Base-by-base conservation (phyloP, 2,113 vertebrate genomes). In the Crotalus viridis region DNA sequence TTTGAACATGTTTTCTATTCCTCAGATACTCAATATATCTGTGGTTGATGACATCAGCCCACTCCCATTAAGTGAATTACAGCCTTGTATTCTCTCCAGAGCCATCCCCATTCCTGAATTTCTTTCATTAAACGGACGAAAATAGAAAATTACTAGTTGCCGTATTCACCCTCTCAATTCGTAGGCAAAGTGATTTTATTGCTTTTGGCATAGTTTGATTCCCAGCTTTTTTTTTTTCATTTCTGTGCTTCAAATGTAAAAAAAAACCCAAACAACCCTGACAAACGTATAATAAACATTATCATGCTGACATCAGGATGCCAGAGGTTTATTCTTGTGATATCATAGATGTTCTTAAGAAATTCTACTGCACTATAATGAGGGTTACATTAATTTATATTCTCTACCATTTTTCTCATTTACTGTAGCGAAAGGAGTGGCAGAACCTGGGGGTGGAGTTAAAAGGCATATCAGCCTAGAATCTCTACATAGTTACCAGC, bases 61-160 rank as follows among this genome's bases (percentile, higher is more conserved):
- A 10, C 59, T 90, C 93, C 92, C 64, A 55, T 81, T 94, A 95
- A 93, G 95, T 24, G 69, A 96, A 91, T 93, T 94, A 87, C 85
- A 86, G 1, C 55, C 92, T 92, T 91, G 56, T 6, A 0, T 74
- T 39, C 85, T 39, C 39, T 74, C 51, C 74, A 26, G 61, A 93
- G 9, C n/a, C 61, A 88, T 94, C 51, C 87, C 74, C 93, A 92
- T 89, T 86, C 61, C 26, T 81, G 15, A 52, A 85, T 93, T 91
- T 92, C 57, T 57, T 46, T 4, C 92, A 89, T 15, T 5, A 88
- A 94, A 93, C 74, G 0, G 87, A 93, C 94, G 94, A 91, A 94
- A 91, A 86, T n/a, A 88, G 7, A 52, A 95, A 87, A 10, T 74
- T 69, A 93, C 91, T 7, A 94, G 91, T 59, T 43, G 3, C 91